Evolutionary conservation across 2,797 vertebrate genomes (phyloP), one percentile per base, ranked within the genome.

Genomic region (Crenichthys baileyi): DNA sequence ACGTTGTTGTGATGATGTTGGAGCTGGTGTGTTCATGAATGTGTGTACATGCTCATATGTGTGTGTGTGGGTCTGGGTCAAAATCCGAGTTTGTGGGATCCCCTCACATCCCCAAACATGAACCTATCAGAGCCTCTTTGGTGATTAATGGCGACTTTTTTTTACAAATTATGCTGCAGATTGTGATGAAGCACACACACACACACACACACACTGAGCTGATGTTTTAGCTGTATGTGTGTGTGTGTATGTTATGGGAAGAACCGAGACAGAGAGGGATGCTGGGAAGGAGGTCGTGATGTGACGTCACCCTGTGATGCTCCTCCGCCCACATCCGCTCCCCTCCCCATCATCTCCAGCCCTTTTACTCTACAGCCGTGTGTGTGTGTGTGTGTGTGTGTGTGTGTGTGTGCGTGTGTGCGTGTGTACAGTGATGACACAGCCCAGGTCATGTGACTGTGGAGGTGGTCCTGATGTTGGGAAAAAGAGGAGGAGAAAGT

Each of bases 301-400:
- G 89, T 93, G 91, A 91, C 86, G 90, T 92, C 92, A 90, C 55
- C 84, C 76, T 79, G 81, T 82, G 87, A 91, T 87, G 86, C 90
- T 86, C 77, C 85, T 83, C 84, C 82, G 20, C 86, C 85, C 77
- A 87, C 85, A 81, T 89, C 82, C 87, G 48, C 75, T 83, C 83
- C 78, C 90, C 86, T 90, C 86, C 90, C 87, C 36, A 75, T 73
- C 83, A 85, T 79, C 81, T 63, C 55, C 72, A 71, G 73, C 85
- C 70, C 77, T 80, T 74, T 75, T 77, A 76, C 76, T 79, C 73
- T 81, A 84, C 76, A 1, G 77, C n/a, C 65, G 82, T 56, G 77
- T 83, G 82, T 63, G 74, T 81, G 78, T 5, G 79, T 70, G 80
- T 51, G 76, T 58, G 81, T 58, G 74, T 81, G 89, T 72, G 78